Conservation (phyloP, 2,797 vertebrate genomes). For the Xenops minutus region DNA sequence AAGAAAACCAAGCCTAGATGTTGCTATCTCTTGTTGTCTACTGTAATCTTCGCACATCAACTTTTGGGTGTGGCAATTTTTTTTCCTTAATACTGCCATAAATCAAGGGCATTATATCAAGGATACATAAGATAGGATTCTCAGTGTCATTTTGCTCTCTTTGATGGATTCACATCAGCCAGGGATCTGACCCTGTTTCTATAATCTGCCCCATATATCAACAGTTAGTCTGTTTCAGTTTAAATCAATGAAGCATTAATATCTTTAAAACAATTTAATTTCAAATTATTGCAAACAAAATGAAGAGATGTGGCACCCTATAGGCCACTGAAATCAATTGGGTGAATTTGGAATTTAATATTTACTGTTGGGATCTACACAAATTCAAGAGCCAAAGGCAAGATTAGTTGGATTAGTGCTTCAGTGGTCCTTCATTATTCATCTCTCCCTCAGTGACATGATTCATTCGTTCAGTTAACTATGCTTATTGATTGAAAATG, state of each 20-base stretch:
- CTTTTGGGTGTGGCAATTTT: background rate
- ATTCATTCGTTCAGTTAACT: slow-evolving; percentile 10
- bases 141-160: background rate
- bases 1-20: background rate
- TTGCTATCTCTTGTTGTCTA: background rate
- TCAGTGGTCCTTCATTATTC: slow-evolving; percentile 56
- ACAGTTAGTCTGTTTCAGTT: background rate
- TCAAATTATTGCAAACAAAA: slow-evolving; percentile 1
- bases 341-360: background rate
- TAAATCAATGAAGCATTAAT: slow-evolving; percentile 42
- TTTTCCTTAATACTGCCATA: background rate
- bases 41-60: background rate
- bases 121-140: background rate
- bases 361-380: slow-evolving; percentile 26
- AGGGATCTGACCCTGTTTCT: slow-evolving; percentile 39
- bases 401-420: slow-evolving; percentile 45
- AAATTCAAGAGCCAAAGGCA: slow-evolving; percentile 47
- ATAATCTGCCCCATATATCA: background rate
- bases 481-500: slow-evolving; percentile 27
- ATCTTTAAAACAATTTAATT: background rate
- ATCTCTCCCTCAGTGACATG: slow-evolving; percentile 11
- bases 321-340: background rate
- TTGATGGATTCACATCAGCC: background rate
- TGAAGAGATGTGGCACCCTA: background rate
- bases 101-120: background rate